phyloP scores from a whole-genome alignment of 2,888 invertebrate genomes.

The Lasioglossum villosulum region DNA sequence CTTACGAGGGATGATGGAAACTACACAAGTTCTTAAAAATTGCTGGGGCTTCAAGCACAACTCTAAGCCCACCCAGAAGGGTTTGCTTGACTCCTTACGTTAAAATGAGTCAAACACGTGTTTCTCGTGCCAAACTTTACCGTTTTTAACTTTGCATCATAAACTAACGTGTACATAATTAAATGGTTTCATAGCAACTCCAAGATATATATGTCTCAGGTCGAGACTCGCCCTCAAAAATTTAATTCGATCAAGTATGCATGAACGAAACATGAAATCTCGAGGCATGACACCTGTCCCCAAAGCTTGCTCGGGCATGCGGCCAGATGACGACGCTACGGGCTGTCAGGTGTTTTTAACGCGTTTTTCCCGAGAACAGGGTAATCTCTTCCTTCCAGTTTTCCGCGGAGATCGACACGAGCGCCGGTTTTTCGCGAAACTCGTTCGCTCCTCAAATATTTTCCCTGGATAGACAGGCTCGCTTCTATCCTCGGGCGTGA shows the following conservation, averaged over 20 bases:
- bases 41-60: not conserved
- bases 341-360: conserved; percentile 11
- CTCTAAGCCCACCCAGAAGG: not conserved
- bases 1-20: not conserved
- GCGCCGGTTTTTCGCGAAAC: not conserved
- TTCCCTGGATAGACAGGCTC: conserved; percentile 1
- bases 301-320: not conserved
- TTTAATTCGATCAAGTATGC: not conserved
- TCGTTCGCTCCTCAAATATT: conserved; percentile 20
- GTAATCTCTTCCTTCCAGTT: not conserved
- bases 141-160: no score
- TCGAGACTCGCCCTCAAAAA: not conserved
- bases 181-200: not conserved
- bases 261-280: not conserved
- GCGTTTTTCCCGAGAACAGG: not conserved
- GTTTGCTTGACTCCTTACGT: not conserved
- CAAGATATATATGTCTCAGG: not conserved
- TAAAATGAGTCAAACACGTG: not conserved
- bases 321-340: not conserved
- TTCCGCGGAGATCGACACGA: not conserved
- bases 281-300: not conserved
- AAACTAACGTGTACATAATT: not conserved
- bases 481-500: not conserved
- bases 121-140: no score
- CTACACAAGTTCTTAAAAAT: not conserved